A percentile compares a stretch with the other conserved stretches of the same genome.
Conservation (phyloP, 2,888 invertebrate species). For the Mamestra brassicae region DNA sequence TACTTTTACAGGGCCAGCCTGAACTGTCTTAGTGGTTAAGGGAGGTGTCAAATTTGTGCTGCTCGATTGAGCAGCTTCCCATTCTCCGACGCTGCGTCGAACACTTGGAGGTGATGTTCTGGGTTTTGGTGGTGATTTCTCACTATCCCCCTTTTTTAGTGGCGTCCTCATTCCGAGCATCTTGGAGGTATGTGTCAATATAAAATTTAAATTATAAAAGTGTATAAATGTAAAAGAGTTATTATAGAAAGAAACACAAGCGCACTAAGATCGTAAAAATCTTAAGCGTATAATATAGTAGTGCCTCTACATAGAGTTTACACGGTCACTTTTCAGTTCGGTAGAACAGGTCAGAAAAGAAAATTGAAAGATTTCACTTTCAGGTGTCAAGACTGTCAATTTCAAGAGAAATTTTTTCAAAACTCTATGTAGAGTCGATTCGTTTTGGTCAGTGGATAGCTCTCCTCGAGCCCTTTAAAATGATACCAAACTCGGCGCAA, state of each 20-base stretch:
- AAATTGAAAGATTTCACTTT: no score
- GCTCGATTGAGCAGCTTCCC: not conserved
- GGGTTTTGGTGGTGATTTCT: no score
- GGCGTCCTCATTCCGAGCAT: not conserved
- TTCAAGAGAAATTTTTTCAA: no score
- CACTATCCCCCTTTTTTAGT: not conserved
- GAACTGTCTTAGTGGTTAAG: not conserved
- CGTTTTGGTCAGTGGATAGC: no score
- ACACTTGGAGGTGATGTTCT: not conserved
- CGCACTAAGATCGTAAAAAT: not conserved
- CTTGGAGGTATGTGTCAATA: not conserved
- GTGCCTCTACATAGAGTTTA: not conserved
- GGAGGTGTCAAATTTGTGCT: not conserved
- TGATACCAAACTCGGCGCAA: no score
- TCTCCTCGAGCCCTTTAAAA: no score
- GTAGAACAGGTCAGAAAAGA: no score
- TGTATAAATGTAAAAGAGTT: not conserved
- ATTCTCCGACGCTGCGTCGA: not conserved
- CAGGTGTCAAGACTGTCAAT: no score
- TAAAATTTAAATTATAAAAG: not conserved
- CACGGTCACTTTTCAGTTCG: not conserved
- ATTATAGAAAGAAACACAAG: no score
- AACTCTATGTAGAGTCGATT: no score
- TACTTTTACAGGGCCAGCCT: no score
- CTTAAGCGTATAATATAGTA: not conserved